Conservation (phyloP, 2,888 invertebrate genomes). For the Aleiodes alternator region DNA sequence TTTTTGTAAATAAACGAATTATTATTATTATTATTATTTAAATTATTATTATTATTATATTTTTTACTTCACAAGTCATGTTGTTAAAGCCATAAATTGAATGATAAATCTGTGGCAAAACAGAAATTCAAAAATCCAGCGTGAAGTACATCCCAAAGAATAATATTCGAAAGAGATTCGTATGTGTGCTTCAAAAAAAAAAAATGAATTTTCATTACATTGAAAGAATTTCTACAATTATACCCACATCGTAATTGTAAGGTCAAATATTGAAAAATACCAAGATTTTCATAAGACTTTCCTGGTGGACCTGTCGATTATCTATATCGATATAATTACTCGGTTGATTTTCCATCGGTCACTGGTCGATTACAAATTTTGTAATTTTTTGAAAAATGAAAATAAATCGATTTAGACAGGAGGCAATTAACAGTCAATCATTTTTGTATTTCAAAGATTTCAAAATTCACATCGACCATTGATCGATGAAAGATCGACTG, state of each 20-base stretch:
- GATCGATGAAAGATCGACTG: no score
- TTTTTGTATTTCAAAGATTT: no score
- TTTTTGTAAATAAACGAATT: constrained; percentile 65
- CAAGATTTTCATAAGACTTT: constrained; percentile 44
- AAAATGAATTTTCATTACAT: constrained; percentile 9
- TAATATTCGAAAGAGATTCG: constrained; percentile 16
- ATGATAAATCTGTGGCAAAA: constrained; percentile 6
- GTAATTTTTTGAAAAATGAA: no score
- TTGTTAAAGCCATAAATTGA: constrained; percentile 10
- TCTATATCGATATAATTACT: no score
- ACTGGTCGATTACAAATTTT: no score
- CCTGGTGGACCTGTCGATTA: no score
- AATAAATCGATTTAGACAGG: no score
- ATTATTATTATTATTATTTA: constrained; percentile 33
- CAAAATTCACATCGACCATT: no score
- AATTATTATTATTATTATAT: constrained; percentile 34
- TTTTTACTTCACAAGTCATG: constrained; percentile 27
- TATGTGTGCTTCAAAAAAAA: constrained; percentile 20
- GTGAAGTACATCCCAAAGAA: background rate
- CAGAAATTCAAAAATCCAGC: background rate
- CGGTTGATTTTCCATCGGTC: no score
- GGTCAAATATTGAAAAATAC: constrained; percentile 45
- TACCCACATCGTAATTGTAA: constrained; percentile 38
- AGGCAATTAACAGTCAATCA: no score
- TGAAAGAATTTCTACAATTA: constrained; percentile 5